phyloP scores from a whole-genome alignment of 2,888 invertebrate genomes.

The Thymelicus lineola region DNA sequence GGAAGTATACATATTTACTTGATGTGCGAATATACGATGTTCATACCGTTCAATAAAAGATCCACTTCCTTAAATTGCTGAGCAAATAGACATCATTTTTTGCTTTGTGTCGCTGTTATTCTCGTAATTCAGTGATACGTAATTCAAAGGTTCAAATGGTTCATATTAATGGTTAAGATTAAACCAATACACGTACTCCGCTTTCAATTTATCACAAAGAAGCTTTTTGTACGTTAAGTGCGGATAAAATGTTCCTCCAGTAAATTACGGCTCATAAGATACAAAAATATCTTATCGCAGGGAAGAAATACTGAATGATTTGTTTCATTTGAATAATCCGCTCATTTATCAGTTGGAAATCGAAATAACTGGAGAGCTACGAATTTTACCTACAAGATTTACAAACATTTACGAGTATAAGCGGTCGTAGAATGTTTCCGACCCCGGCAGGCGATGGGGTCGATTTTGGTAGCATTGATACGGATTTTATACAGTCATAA shows the following conservation, averaged over 20 bases:
- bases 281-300: conserved; percentile 31
- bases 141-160: conserved; percentile 19
- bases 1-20: conserved; percentile 6
- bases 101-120: conserved; percentile 21
- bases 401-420: conserved; percentile 31
- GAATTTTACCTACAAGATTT: conserved; percentile 31
- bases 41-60: conserved; percentile 17
- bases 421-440: conserved; percentile 8
- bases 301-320: conserved; percentile 35
- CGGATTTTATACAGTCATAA: conserved; percentile 13
- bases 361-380: conserved; percentile 32
- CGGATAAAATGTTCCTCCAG: conserved; percentile 22
- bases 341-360: conserved; percentile 28
- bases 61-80: conserved; percentile 25
- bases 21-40: conserved; percentile 10
- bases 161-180: conserved; percentile 12
- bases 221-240: conserved; percentile 11
- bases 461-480: conserved; percentile 12
- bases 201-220: conserved; percentile 13
- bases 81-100: conserved; percentile 23
- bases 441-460: neutral
- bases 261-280: conserved; percentile 32
- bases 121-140: conserved; percentile 11
- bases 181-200: conserved; percentile 13
- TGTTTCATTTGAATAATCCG: conserved; percentile 37